These are phyloP conservation scores for Atethmia centrago DNA, from an alignment of 2,888 invertebrate species.

Conservation along the genomic window DNA sequence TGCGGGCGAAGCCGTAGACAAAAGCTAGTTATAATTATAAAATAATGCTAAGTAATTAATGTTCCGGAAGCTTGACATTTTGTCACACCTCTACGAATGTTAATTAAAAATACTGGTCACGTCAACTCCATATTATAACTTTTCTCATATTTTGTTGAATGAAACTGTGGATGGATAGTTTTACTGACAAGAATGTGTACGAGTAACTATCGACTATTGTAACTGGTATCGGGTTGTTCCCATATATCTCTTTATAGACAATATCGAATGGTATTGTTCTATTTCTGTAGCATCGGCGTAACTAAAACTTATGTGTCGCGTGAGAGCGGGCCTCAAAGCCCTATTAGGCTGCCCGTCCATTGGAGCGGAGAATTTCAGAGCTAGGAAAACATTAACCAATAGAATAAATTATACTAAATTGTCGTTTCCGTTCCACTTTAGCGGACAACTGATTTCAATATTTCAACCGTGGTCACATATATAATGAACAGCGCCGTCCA, in stretches of 20 bases:
- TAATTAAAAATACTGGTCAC: constrained; percentile 1
- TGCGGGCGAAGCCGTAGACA: too few species aligned
- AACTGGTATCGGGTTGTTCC: constrained; percentile 13
- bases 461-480: neutral
- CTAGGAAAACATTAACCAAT: neutral
- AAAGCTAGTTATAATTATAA: neutral
- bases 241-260: constrained; percentile 22
- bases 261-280: constrained; percentile 36
- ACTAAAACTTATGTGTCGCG: constrained; percentile 21
- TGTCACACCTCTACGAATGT: neutral
- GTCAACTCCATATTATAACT: neutral
- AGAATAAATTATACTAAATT: neutral
- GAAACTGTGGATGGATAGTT: neutral
- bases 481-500: too few species aligned
- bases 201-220: constrained; percentile 22
- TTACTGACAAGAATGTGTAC: neutral
- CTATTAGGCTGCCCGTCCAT: neutral
- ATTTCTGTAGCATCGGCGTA: constrained; percentile 37
- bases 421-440: neutral
- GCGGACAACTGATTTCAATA: neutral
- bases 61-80: neutral
- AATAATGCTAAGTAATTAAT: constrained; percentile 10
- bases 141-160: constrained; percentile 1
- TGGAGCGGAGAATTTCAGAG: neutral
- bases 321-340: constrained; percentile 10